Percentiles rank a stretch among this genome's conserved stretches.
These are phyloP conservation scores for Pseudopipra pipra DNA, from an alignment of 2,113 vertebrate genomes.

Conservation along the genomic window DNA sequence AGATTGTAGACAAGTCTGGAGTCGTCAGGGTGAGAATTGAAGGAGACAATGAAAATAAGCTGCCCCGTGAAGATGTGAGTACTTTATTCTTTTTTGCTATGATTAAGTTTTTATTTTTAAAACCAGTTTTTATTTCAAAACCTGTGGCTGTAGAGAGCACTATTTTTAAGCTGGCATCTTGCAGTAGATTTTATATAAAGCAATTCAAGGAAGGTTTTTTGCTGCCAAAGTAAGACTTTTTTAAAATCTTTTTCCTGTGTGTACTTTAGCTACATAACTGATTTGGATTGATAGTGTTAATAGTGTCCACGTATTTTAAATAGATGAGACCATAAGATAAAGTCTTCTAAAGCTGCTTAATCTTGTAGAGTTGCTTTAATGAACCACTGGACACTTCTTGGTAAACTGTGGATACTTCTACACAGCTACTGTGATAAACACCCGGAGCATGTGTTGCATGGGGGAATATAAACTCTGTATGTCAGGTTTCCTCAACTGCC, in stretches of 20 bases:
- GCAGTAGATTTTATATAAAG: neutral
- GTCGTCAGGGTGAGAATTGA: slow-evolving; percentile 86
- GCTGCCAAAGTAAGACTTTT: neutral
- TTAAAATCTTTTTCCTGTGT: fast-evolving
- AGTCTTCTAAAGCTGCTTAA: neutral
- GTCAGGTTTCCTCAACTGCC: neutral
- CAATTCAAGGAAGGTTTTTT: neutral
- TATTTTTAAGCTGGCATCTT: neutral
- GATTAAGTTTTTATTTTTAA: neutral
- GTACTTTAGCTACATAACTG: neutral
- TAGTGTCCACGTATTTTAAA: neutral
- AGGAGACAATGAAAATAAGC: slow-evolving; percentile 85
- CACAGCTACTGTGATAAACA: neutral
- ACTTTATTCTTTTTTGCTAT: neutral
- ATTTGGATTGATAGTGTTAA: neutral
- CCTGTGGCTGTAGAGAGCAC: neutral
- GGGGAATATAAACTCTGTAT: fast-evolving
- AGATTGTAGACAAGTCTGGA: slow-evolving; percentile 87
- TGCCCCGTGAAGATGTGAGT: slow-evolving; percentile 84
- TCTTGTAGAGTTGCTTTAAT: neutral
- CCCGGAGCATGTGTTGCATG: neutral
- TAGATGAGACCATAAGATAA: neutral
- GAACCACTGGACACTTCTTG: neutral
- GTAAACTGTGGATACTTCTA: neutral
- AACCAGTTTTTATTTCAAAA: neutral